Conservation (phyloP, 2,797 vertebrate species). For the Astyanax mexicanus region DNA sequence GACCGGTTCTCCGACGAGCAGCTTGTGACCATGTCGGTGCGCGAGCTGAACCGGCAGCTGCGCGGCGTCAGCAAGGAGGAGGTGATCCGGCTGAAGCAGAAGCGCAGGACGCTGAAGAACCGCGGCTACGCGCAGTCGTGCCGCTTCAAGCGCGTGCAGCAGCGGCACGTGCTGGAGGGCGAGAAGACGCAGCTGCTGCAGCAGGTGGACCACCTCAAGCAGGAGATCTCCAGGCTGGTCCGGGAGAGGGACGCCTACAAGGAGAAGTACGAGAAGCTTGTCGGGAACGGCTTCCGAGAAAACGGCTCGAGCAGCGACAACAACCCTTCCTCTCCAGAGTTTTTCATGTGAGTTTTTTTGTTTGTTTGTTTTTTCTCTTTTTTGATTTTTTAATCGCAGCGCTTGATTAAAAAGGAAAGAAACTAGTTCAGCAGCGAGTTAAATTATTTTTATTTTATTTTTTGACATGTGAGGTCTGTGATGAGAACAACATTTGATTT, state of each 20-base stretch:
- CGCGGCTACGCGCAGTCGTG: constrained; percentile 98
- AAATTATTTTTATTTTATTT: constrained; percentile 61
- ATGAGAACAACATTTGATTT: constrained; percentile 74
- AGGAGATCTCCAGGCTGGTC: constrained; percentile 97
- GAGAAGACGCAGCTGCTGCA: constrained; percentile 98
- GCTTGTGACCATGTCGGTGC: constrained; percentile 97
- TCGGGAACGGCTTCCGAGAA: constrained; percentile 97
- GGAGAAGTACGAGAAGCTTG: constrained; percentile 98
- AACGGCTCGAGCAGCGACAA: constrained; percentile 93
- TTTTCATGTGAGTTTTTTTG: constrained; percentile 97
- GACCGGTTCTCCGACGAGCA: constrained; percentile 99
- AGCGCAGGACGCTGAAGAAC: constrained; percentile 98
- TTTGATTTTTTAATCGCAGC: constrained; percentile 52
- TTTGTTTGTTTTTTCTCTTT: constrained; percentile 12
- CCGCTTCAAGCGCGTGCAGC: constrained; percentile 98
- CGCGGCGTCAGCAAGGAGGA: constrained; percentile 98
- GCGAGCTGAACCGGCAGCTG: constrained; percentile 97
- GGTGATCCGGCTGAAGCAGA: constrained; percentile 98
- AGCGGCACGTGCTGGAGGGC: constrained; percentile 96
- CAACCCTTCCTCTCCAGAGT: constrained; percentile 98
- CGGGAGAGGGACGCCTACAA: constrained; percentile 99
- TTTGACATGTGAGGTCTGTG: constrained; percentile 66
- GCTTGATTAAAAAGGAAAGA: constrained; percentile 72
- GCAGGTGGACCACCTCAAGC: constrained; percentile 99
- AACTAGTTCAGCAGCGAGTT: constrained; percentile 65